Evolutionary conservation across 2,797 vertebrate species (phyloP).

Genomic region (Bradypus variegatus): DNA sequence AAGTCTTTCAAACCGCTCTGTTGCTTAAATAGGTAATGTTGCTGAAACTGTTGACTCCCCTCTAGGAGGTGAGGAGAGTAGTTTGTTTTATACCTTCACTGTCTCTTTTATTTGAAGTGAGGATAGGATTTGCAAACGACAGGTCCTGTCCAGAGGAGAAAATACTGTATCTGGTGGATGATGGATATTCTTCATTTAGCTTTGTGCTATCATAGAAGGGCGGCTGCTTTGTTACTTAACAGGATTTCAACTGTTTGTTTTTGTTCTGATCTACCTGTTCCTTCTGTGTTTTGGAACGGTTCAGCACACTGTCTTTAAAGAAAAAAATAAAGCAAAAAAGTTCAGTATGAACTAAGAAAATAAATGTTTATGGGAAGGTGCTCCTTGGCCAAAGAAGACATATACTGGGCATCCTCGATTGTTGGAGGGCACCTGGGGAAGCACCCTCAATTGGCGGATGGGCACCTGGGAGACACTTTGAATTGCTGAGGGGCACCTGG

Average conservation of each 20-base stretch:
- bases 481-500: neutral
- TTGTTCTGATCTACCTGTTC: slow-evolving; percentile 52
- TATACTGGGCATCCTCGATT: neutral
- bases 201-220: slow-evolving; percentile 25
- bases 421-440: neutral
- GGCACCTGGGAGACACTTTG: neutral
- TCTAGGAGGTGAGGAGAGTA: neutral
- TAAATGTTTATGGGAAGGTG: slow-evolving; percentile 29
- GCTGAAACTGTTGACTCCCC: neutral
- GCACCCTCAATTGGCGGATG: neutral
- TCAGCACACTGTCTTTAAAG: slow-evolving; percentile 43
- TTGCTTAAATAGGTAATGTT: neutral
- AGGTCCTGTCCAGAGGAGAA: neutral
- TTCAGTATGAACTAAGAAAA: slow-evolving; percentile 34
- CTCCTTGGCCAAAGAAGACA: neutral
- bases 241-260: slow-evolving; percentile 53
- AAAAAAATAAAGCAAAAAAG: slow-evolving; percentile 26
- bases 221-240: slow-evolving; percentile 36
- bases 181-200: slow-evolving; percentile 45
- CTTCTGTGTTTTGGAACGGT: slow-evolving; percentile 42
- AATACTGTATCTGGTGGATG: neutral
- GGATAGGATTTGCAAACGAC: neutral
- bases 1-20: neutral
- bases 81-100: neutral
- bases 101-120: neutral